Evolutionary conservation across 1,140 invertebrate species (phyloP), one percentile per base, ranked within the genome.

Genomic region (Drosophila sproati): DNA sequence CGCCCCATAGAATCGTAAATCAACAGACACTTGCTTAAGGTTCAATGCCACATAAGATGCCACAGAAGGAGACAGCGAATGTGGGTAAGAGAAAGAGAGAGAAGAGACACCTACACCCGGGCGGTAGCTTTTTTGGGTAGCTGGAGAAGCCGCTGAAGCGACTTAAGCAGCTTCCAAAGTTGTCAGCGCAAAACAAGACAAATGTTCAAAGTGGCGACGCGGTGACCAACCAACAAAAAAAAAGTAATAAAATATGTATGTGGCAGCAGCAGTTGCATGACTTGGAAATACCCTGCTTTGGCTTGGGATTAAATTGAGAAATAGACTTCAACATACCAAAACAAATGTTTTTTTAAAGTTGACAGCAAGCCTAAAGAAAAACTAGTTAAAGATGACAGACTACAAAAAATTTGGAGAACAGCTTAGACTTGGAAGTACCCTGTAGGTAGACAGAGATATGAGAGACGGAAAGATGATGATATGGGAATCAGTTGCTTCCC

Each of bases 121-220:
- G 63, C 77, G 59, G 55, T 61, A 71, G 63, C 62, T 63, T 68
- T 59, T 60, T 60, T 60, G 57, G 57, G 50, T 37, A 57, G 68
- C 54, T 54, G 41, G 47, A 20, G 20, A 52, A 68, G 64, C 63
- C 70, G 51, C 5, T 28, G 71, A 56, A 62, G 71, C 71, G 59
- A 74, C 69, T 85, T 89, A 90, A 89, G 86, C 86, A 81, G 85
- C 85, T 89, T 85, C 81, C 85, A 76, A 55, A 78, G 78, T 88
- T 89, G 85, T 89, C 85, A 85, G 78, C 85, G 80, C 66, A 85
- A 89, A 89, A 89, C 77, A 89, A 89, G 85, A 89, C 86, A 89
- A 89, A 89, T 89, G 85, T 89, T 89, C 55, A 54, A 81, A 56
- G 51, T 43, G 82, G 76, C 76, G 72, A 83, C 78, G 67, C 60